Evolutionary conservation across 2,888 invertebrate genomes (phyloP).

Genomic region (Macaria notata): DNA sequence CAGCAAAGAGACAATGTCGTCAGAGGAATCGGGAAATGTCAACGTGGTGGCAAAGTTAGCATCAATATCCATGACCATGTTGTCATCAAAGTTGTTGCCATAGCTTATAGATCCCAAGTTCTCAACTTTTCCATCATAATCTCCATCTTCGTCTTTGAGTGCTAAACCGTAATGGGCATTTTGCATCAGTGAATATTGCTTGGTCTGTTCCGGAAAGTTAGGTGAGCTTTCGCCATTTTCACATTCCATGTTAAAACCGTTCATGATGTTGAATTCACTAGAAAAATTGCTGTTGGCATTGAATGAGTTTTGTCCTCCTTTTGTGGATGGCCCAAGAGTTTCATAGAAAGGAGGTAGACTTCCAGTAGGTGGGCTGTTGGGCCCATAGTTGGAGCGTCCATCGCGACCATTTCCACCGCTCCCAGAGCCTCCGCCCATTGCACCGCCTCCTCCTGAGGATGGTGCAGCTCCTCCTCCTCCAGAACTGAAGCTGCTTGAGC

Average conservation of each 20-base stretch:
- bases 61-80: conserved; percentile 93
- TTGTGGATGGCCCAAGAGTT: conserved; percentile 84
- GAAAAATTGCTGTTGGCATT: conserved; percentile 86
- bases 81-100: conserved; percentile 87
- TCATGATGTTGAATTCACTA: conserved; percentile 86
- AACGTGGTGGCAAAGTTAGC: conserved; percentile 92
- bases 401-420: conserved; percentile 91
- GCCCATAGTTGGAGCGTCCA: conserved; percentile 92
- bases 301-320: conserved; percentile 89
- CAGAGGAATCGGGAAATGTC: conserved; percentile 91
- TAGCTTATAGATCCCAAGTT: conserved; percentile 84
- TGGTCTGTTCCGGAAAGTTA: conserved; percentile 81
- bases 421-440: conserved; percentile 86
- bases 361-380: conserved; percentile 93
- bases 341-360: conserved; percentile 95
- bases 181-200: conserved; percentile 90
- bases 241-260: conserved; percentile 89
- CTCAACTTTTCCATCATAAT: conserved; percentile 89
- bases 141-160: conserved; percentile 91
- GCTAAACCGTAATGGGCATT: conserved; percentile 91
- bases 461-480: conserved; percentile 81
- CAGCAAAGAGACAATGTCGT: conserved; percentile 89
- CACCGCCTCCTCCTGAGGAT: conserved; percentile 83
- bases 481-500: conserved; percentile 79
- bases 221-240: conserved; percentile 85